Percentiles rank a stretch among this genome's conserved stretches.
These are phyloP conservation scores for Drosophila silvestris DNA, from an alignment of 2,888 invertebrate species.

Conservation along the genomic window DNA sequence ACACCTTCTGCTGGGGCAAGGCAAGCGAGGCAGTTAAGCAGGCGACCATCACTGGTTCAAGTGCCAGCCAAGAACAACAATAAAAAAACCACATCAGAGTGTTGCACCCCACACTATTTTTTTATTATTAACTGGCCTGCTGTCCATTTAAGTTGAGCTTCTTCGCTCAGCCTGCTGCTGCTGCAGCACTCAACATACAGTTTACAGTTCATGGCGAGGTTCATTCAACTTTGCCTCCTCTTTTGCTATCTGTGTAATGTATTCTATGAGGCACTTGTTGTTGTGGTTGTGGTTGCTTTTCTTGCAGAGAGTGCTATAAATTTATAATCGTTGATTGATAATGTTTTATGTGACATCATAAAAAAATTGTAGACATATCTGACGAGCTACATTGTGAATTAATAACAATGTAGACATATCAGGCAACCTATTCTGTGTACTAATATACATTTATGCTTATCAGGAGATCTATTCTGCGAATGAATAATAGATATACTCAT, in stretches of 20 bases:
- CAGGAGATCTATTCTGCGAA: neutral
- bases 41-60: constrained; percentile 29
- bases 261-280: constrained; percentile 32
- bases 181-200: constrained; percentile 1
- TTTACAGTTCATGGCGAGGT: constrained; percentile 38
- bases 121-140: constrained; percentile 17
- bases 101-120: constrained; percentile 18
- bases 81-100: constrained; percentile 10
- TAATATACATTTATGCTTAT: neutral
- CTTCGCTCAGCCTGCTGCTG: constrained; percentile 10
- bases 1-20: constrained; percentile 43
- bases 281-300: constrained; percentile 12
- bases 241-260: constrained; percentile 37
- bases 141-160: constrained; percentile 32
- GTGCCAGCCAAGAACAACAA: constrained; percentile 10
- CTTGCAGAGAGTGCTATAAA: neutral
- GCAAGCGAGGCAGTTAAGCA: constrained; percentile 20
- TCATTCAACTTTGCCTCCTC: constrained; percentile 67
- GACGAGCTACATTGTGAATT: neutral
- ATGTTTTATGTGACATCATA: constrained; percentile 2
- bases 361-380: neutral
- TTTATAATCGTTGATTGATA: constrained; percentile 7
- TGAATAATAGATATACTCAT: too few species aligned
- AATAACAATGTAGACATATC: neutral
- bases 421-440: neutral